Percentiles rank a stretch among this genome's conserved stretches.
These are phyloP conservation scores for Pandemis corylana DNA, from an alignment of 2,888 invertebrate genomes.

Conservation along the genomic window DNA sequence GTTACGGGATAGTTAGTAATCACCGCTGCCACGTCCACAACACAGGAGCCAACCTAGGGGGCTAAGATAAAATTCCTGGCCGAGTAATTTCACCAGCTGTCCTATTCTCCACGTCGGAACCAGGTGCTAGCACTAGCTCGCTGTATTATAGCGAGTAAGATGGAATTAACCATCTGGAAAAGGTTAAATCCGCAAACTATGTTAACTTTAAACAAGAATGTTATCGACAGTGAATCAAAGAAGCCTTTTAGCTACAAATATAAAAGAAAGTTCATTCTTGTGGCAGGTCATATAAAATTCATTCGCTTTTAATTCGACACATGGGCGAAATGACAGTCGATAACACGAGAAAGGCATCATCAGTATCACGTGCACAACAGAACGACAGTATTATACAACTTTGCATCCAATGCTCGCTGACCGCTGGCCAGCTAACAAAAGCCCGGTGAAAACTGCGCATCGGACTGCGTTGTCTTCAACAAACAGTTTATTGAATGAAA, in stretches of 20 bases:
- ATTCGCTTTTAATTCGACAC: constrained; percentile 13
- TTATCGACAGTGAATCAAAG: no score
- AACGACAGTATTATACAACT: constrained; percentile 6
- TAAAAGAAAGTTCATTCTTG: background rate
- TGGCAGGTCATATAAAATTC: background rate
- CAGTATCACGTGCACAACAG: background rate
- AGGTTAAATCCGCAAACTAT: no score
- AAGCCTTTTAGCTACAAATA: background rate
- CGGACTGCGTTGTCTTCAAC: background rate
- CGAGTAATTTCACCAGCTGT: no score
- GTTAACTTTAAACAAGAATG: no score
- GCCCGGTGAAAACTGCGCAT: constrained; percentile 4
- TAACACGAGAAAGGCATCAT: constrained; percentile 31
- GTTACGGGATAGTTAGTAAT: no score
- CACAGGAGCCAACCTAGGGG: no score
- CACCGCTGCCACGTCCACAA: no score
- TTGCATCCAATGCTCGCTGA: constrained; percentile 6
- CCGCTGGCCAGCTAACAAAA: constrained; percentile 1
- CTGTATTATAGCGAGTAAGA: no score
- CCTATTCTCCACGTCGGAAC: no score
- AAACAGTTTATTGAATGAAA: constrained; percentile 6
- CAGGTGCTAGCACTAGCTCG: no score
- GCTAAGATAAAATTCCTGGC: no score
- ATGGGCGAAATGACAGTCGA: constrained; percentile 17
- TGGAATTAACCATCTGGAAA: no score